Evolutionary conservation across 2,113 vertebrate species (phyloP).

Genomic region (Candoia aspera): DNA sequence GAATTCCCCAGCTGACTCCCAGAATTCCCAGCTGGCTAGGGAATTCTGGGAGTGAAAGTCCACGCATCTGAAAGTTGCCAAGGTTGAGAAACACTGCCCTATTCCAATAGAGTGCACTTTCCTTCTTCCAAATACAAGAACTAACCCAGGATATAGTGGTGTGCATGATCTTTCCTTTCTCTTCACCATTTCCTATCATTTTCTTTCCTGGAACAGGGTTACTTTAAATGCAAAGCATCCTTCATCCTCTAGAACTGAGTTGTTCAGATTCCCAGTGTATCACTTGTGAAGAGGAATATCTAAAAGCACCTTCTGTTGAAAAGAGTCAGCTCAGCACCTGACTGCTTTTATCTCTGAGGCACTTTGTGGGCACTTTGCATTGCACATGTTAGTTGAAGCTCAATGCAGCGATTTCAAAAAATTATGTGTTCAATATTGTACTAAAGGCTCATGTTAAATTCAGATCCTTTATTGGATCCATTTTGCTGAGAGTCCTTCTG

Average conservation of each 20-base stretch:
- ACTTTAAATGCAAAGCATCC: background rate
- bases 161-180: background rate
- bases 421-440: constrained; percentile 35
- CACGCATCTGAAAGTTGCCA: background rate
- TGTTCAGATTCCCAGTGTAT: background rate
- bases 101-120: too few relatives aligned
- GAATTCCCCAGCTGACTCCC: too few relatives aligned
- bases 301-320: background rate
- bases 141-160: background rate
- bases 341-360: constrained; percentile 23
- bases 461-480: constrained; percentile 42
- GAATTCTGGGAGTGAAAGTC: background rate
- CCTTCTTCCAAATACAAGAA: background rate
- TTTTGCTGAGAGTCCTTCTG: constrained; percentile 38
- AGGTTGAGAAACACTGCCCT: background rate
- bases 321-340: constrained; percentile 30
- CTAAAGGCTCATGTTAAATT: constrained; percentile 11
- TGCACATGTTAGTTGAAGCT: constrained; percentile 34
- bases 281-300: background rate
- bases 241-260: background rate
- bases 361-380: constrained; percentile 25
- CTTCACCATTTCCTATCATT: background rate
- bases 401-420: constrained; percentile 42
- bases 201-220: background rate
- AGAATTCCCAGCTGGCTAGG: too few relatives aligned